Conservation (phyloP, 2,888 invertebrate genomes). For the Hartigia nigra region DNA sequence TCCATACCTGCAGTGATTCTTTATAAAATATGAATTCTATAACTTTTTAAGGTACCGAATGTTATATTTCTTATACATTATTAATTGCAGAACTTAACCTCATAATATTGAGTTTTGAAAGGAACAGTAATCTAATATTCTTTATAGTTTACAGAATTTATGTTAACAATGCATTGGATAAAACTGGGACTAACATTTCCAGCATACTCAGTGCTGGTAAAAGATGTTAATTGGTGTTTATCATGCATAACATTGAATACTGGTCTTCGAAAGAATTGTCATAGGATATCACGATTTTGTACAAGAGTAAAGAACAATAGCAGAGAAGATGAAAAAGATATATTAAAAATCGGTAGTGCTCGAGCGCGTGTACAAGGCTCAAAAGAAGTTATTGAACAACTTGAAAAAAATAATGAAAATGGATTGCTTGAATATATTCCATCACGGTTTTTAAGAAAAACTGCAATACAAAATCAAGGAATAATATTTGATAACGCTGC, state of each 20-base stretch:
- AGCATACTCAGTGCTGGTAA: not conserved
- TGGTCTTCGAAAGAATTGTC: not conserved
- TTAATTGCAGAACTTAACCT: not conserved
- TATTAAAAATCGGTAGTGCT: not conserved
- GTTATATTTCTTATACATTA: not conserved
- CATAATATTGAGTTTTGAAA: not conserved
- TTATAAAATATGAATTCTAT: not conserved
- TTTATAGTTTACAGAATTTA: not conserved
- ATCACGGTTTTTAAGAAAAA: not conserved
- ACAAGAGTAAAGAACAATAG: not conserved
- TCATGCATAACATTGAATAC: not conserved
- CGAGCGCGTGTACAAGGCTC: not conserved
- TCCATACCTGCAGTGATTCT: not conserved
- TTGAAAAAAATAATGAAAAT: not conserved
- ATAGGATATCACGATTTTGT: not conserved
- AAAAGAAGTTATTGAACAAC: conserved; percentile 8
- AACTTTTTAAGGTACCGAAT: not conserved
- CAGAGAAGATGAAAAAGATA: not conserved
- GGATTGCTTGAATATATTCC: not conserved
- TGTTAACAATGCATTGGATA: not conserved
- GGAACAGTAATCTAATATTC: not conserved
- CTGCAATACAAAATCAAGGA: conserved; percentile 57
- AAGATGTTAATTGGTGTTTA: not conserved
- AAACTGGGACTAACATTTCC: not conserved
- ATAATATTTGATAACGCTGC: conserved; percentile 66